These are phyloP conservation scores for Morelia viridis DNA, from an alignment of 2,797 vertebrate genomes.

Conservation along the genomic window DNA sequence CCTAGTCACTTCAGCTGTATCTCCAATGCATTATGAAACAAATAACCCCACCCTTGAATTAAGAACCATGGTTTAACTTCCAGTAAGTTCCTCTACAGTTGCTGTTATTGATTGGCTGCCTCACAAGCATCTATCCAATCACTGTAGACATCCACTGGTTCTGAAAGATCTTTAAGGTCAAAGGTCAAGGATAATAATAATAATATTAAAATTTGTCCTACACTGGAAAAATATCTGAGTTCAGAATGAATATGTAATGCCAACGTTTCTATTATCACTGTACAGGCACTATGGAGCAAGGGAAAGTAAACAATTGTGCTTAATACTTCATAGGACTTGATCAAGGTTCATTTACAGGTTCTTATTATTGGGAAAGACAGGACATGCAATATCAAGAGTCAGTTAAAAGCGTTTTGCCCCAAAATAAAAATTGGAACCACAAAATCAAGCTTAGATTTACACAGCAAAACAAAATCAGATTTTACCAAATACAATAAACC, in stretches of 20 bases:
- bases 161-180: slow-evolving; percentile 81
- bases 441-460: background rate
- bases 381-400: background rate
- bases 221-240: background rate
- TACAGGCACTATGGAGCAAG: background rate
- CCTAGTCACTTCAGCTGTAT: background rate
- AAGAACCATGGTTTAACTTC: background rate
- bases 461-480: background rate
- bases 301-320: background rate
- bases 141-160: slow-evolving; percentile 93
- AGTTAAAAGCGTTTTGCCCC: background rate
- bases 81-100: slow-evolving; percentile 24
- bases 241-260: background rate
- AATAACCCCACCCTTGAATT: background rate
- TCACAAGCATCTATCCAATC: slow-evolving; percentile 97
- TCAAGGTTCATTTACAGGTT: background rate
- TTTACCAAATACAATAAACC: background rate
- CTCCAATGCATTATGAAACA: background rate
- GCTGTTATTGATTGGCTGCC: slow-evolving; percentile 89
- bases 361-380: background rate
- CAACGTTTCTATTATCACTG: background rate
- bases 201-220: background rate
- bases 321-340: background rate
- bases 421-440: background rate
- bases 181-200: slow-evolving; percentile 67